Evolutionary conservation across 2,113 vertebrate genomes (phyloP).

Genomic region (Syngnathus floridae): DNA sequence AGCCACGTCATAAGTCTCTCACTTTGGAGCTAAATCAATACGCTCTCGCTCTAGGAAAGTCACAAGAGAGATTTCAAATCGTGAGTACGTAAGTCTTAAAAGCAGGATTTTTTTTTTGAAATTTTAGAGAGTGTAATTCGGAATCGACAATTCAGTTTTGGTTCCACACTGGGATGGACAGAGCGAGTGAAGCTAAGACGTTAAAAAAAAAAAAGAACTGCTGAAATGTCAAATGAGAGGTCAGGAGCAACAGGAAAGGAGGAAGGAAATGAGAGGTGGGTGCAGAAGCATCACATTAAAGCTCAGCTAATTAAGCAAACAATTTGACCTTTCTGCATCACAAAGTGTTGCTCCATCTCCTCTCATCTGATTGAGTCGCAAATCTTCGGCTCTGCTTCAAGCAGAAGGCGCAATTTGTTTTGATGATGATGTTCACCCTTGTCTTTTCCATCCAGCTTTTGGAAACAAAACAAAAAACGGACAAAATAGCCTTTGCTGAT

Average conservation of each 20-base stretch:
- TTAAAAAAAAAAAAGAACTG: slow-evolving; percentile 27
- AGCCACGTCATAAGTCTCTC: neutral
- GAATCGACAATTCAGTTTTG: slow-evolving; percentile 36
- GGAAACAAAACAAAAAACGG: slow-evolving; percentile 19
- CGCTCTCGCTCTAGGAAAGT: slow-evolving; percentile 31
- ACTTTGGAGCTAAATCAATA: slow-evolving; percentile 3
- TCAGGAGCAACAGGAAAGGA: slow-evolving; percentile 28
- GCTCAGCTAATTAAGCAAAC: slow-evolving; percentile 25
- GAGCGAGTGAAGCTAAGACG: slow-evolving; percentile 7
- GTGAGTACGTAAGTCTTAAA: too few species aligned
- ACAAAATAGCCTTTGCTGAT: neutral
- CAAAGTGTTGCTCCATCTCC: slow-evolving; percentile 10
- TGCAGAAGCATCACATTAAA: slow-evolving; percentile 13
- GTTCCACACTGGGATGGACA: slow-evolving; percentile 25
- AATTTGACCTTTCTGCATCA: slow-evolving; percentile 25
- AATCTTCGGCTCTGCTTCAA: neutral
- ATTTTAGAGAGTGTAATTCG: slow-evolving; percentile 18
- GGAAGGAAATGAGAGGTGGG: slow-evolving; percentile 39
- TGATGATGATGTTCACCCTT: neutral
- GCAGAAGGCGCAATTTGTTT: neutral
- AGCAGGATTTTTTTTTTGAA: too few species aligned
- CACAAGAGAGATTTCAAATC: neutral
- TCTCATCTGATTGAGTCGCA: neutral
- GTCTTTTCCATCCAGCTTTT: slow-evolving; percentile 2
- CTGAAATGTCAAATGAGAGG: slow-evolving; percentile 27